A percentile compares a stretch with the other conserved stretches of the same genome.
These are phyloP conservation scores for Bombus confusus DNA, from an alignment of 1,140 invertebrate genomes.

Conservation along the genomic window DNA sequence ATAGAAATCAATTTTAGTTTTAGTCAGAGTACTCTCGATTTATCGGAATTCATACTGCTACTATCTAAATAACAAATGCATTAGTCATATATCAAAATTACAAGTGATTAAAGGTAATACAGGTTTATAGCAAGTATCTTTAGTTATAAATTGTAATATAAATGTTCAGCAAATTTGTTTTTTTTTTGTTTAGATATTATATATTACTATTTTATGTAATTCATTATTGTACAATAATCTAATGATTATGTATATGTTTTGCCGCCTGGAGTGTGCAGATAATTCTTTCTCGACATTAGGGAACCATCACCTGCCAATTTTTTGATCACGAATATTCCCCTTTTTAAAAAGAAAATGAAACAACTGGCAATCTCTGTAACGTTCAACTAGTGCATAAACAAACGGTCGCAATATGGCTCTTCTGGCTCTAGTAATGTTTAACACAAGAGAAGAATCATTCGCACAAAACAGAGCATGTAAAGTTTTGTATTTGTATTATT, in stretches of 20 bases:
- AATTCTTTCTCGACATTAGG: constrained; percentile 63
- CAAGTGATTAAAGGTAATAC: constrained; percentile 65
- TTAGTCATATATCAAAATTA: constrained; percentile 68
- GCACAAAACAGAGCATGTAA: constrained; percentile 71
- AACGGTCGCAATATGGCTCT: constrained; percentile 38
- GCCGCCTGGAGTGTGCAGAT: constrained; percentile 66
- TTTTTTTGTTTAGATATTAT: constrained; percentile 62
- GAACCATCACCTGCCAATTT: constrained; percentile 21
- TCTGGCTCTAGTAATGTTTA: constrained; percentile 18
- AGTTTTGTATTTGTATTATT: constrained; percentile 74
- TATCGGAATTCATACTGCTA: constrained; percentile 42
- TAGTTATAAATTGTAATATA: constrained; percentile 73
- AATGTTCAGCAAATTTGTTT: constrained; percentile 71
- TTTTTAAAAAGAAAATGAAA: constrained; percentile 33
- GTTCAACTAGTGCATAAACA: constrained; percentile 55
- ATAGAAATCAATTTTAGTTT: constrained; percentile 46
- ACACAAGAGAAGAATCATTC: constrained; percentile 67
- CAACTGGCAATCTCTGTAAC: constrained; percentile 38
- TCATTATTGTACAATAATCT: constrained; percentile 79
- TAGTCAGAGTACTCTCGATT: constrained; percentile 40
- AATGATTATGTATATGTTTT: constrained; percentile 80
- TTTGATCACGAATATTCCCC: background rate
- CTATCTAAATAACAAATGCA: constrained; percentile 70
- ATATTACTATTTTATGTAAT: constrained; percentile 74
- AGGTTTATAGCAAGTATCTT: constrained; percentile 70